Base-by-base conservation (phyloP, 2,888 invertebrate genomes). In the Ferrisia virgata region DNA sequence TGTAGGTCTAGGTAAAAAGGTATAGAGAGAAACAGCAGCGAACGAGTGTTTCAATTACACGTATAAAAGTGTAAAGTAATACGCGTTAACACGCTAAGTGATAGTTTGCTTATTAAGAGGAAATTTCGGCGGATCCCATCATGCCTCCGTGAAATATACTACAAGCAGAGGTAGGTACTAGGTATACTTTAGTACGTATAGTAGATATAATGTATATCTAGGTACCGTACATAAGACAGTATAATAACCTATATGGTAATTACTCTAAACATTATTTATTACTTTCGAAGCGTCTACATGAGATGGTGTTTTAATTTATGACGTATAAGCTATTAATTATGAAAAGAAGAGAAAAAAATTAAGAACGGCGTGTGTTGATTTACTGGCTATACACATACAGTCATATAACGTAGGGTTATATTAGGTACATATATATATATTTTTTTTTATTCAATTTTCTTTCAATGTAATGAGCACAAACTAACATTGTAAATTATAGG, bases 231-330 rank as follows among this genome's bases (percentile, higher is more conserved):
- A 72, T 39, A 82, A 72, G 69, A 82, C 72, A 43, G 39, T 28
- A 72, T 82, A 69, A 69, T 82, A 82, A 82, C 40, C 72, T 76
- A 82, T 72, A 82, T 69, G 72, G 82, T 82, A 82, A 82, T 82
- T 82, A 82, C 82, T 82, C 82, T 69, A 39, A 72, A 69, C 82
- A 40, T 82, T 82, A 82, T 82, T 82, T 82, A 82, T 82, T 72
- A 43, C 43, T 72, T n/a, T 28, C 43, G 40, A 82, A 31, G 82
- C 82, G 69, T 69, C 82, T 64, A 76, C 36, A 64, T 79, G 25
- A 82, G 76, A 40, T 82, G 69, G 82, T 82, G 82, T 82, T 82
- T 82, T 82, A 82, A 82, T 82, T 69, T 72, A 72, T 72, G 82
- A 82, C 72, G 69, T 72, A 82, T 43, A 72, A 64, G 82, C 82